Base-by-base conservation (phyloP, 2,113 vertebrate species). In the Embiotoca jacksoni region DNA sequence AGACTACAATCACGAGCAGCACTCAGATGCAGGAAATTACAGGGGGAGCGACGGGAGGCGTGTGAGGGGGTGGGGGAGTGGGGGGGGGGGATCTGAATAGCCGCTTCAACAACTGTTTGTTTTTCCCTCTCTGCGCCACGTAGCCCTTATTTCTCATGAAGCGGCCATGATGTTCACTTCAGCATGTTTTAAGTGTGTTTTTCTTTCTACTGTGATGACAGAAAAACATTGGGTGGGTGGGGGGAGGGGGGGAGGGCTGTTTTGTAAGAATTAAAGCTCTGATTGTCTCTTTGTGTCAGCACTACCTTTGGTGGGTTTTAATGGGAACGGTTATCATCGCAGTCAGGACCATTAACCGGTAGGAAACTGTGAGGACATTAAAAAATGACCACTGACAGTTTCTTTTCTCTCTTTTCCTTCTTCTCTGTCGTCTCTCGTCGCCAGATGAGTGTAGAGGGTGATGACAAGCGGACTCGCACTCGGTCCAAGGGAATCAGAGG, bases 361-460 rank as follows among this genome's bases (percentile, higher is more conserved):
- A 11, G 44, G 6, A 46, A 46, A n/a, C 61, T 53, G 8, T 37
- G 67, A 80, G 35, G 44, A 46, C n/a, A 49, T 15, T 56, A 47
- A 81, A 32, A 73, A 71, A 72, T 74, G 6, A 75, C 16, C 7
- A 36, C 58, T 66, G n/a, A 60, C 15, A 36, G 2, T 58, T 14
- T 58, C 52, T 85, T 58, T 72, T 50, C 10, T 52, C 33, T 58
- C 53, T 15, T 33, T 14, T 14, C 41, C 16, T 35, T 10, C 49
- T 37, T 50, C 10, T 49, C 33, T 16, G 9, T 77, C 60, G 63
- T 52, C 44, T 54, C 55, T 86, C 86, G 83, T 32, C 32, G 91
- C 68, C 95, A 99, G 98, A 98, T 98, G 98, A 99, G 95, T 93
- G 94, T 97, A 84, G 97, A 99, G 84, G 95, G 93, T 86, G 97